Evolutionary conservation across 2,113 vertebrate species (phyloP).

Genomic region (Pagrus major): DNA sequence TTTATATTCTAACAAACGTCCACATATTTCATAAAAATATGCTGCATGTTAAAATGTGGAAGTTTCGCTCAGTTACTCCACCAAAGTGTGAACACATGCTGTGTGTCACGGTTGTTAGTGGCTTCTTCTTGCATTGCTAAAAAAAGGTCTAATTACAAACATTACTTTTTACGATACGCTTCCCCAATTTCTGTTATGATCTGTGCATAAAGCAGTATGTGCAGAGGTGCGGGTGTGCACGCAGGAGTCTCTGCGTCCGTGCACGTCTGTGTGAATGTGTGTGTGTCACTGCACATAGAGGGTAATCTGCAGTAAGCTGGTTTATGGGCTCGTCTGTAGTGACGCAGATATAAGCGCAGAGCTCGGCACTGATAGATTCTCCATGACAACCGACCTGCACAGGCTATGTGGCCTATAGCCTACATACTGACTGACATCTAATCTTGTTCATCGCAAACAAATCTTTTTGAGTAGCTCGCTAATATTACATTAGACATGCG

Average conservation of each 20-base stretch:
- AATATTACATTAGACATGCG: not conserved
- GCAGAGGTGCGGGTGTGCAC: not conserved
- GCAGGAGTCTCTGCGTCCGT: not conserved
- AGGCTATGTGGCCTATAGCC: slow-evolving; percentile 45
- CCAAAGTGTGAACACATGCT: not conserved
- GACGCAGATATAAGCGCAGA: slow-evolving; percentile 76
- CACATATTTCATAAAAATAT: not conserved
- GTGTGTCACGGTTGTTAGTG: not conserved
- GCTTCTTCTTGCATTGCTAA: not conserved
- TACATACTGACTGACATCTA: slow-evolving; percentile 27
- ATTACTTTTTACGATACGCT: not conserved
- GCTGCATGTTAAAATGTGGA: not conserved
- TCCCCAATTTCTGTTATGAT: not conserved
- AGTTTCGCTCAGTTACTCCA: not conserved
- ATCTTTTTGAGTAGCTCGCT: not conserved
- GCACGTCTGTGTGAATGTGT: slow-evolving; percentile 45
- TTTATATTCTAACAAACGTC: not conserved
- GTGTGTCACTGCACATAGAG: slow-evolving; percentile 65
- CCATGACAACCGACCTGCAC: slow-evolving; percentile 68
- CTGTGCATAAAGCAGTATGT: not conserved
- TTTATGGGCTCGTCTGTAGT: slow-evolving; percentile 81
- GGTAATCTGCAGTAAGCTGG: slow-evolving; percentile 84
- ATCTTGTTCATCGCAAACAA: not conserved
- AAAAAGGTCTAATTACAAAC: not conserved
- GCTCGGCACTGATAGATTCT: slow-evolving; percentile 73